Percentiles rank a stretch among this genome's conserved stretches.
Conservation (phyloP, 1,140 invertebrate species). For the Coelopa frigida region DNA sequence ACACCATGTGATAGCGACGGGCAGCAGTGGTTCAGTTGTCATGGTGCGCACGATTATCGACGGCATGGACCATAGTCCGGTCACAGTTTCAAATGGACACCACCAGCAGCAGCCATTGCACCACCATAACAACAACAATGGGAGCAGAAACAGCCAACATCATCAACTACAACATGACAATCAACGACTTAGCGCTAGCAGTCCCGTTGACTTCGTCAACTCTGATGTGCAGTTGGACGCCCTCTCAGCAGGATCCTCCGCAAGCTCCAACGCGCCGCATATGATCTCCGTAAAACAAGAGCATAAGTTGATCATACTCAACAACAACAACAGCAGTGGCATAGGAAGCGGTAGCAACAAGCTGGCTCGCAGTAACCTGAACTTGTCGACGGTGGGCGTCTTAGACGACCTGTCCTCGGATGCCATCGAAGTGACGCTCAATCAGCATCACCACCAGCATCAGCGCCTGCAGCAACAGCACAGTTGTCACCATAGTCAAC, state of each 20-base stretch:
- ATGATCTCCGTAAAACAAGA: conserved; percentile 31
- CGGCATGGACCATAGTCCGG: conserved; percentile 37
- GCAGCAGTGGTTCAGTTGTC: conserved; percentile 47
- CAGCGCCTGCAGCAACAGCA: conserved; percentile 20
- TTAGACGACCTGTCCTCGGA: conserved; percentile 32
- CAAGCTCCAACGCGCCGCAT: conserved; percentile 12
- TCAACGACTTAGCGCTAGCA: conserved; percentile 13
- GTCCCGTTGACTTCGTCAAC: conserved; percentile 28
- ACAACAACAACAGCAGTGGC: conserved; percentile 15
- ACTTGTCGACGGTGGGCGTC: conserved; percentile 17
- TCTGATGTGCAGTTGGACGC: conserved; percentile 32
- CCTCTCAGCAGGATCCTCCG: conserved; percentile 19
- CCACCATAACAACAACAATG: conserved; percentile 18
- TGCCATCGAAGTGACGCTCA: conserved; percentile 29
- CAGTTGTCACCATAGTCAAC: conserved; percentile 13
- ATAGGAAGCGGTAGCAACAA: conserved; percentile 7
- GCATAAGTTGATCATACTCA: conserved; percentile 27
- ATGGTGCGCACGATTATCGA: conserved; percentile 47
- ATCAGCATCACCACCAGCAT: conserved; percentile 32
- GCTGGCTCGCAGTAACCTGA: too few relatives aligned
- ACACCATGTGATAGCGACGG: conserved; percentile 47
- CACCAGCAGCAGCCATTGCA: conserved; percentile 35
- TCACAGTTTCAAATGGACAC: conserved; percentile 23
- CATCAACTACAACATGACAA: conserved; percentile 18
- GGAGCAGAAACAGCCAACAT: conserved; percentile 17